A percentile compares a stretch with the other conserved stretches of the same genome.
Conservation (phyloP, 2,797 vertebrate genomes). For the Silurus lanzhouensis region DNA sequence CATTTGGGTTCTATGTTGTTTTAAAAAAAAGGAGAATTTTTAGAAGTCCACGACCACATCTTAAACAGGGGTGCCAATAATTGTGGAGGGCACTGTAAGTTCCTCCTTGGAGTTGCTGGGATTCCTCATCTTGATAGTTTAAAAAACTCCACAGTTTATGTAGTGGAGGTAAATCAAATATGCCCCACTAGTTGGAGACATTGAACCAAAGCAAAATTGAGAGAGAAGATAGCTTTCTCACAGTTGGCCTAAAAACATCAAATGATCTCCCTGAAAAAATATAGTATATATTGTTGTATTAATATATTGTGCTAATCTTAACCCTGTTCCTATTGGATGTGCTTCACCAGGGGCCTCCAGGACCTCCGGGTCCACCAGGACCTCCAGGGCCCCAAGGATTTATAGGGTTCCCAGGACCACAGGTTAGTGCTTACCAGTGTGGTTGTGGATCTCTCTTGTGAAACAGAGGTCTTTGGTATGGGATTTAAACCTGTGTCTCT, state of each 20-base stretch:
- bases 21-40: too few species aligned
- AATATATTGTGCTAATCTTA: not conserved
- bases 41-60: too few species aligned
- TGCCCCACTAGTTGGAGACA: not conserved
- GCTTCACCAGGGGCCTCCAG: slow-evolving; percentile 85
- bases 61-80: too few species aligned
- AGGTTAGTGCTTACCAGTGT: slow-evolving; percentile 74
- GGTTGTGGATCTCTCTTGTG: not conserved
- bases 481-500: slow-evolving; percentile 21
- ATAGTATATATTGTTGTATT: not conserved
- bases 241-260: not conserved
- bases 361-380: slow-evolving; percentile 84
- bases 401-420: slow-evolving; percentile 80
- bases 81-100: too few species aligned
- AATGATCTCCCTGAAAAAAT: not conserved
- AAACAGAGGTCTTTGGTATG: slow-evolving; percentile 22
- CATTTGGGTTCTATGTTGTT: too few species aligned
- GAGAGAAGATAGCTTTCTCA: too few species aligned
- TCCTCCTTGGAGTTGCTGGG: not conserved
- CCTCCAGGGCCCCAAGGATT: slow-evolving; percentile 85
- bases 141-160: not conserved
- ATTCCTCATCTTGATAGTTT: not conserved
- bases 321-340: slow-evolving; percentile 56
- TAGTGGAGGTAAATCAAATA: not conserved
- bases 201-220: too few species aligned